These are phyloP conservation scores for Chelmon rostratus DNA, from an alignment of 2,797 vertebrate species.

Conservation along the genomic window DNA sequence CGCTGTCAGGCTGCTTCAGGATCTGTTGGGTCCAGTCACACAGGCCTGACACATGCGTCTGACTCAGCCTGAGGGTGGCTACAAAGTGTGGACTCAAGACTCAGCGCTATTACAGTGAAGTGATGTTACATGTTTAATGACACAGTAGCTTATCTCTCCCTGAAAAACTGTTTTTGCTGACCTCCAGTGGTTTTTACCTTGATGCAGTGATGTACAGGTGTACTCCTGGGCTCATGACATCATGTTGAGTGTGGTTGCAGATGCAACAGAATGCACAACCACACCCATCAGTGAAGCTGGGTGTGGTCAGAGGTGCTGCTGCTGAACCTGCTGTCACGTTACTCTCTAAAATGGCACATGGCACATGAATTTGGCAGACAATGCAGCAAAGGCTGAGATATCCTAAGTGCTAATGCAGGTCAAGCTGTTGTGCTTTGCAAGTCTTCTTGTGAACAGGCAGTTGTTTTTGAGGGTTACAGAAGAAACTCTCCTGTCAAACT, in stretches of 20 bases:
- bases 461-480: neutral
- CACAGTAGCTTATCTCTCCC: neutral
- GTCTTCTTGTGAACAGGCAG: neutral
- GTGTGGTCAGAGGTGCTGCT: conserved; percentile 6
- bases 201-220: neutral
- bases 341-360: neutral
- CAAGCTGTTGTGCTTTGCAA: neutral
- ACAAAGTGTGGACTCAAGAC: neutral
- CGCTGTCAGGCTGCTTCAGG: neutral
- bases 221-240: neutral
- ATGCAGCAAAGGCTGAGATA: neutral
- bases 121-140: neutral
- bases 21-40: neutral
- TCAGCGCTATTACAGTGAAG: neutral
- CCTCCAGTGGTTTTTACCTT: neutral
- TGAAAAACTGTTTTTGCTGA: neutral
- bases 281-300: neutral
- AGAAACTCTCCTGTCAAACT: neutral
- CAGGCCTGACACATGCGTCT: conserved; percentile 5
- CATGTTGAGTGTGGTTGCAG: conserved; percentile 4
- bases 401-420: neutral
- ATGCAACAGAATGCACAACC: neutral
- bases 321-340: neutral
- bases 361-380: neutral
- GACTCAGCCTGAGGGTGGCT: neutral